phyloP scores from a whole-genome alignment of 2,888 invertebrate species.

The Tetranychus truncatus region DNA sequence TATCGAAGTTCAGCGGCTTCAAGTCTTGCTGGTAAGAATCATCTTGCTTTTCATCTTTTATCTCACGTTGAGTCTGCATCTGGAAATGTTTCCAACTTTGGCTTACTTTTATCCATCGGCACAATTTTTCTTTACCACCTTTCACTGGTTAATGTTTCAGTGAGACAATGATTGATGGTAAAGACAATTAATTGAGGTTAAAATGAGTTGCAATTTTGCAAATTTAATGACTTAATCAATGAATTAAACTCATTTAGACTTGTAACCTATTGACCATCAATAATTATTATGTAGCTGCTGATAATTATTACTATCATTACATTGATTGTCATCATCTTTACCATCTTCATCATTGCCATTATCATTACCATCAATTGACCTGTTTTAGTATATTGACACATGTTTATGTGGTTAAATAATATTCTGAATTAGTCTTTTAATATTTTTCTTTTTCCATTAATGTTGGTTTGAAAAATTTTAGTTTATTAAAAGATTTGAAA shows the following conservation, averaged over 20 bases:
- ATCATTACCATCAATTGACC: background rate
- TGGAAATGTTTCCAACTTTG: background rate
- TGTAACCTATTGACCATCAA: constrained; percentile 5
- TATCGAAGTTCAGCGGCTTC: constrained; percentile 42
- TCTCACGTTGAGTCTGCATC: background rate
- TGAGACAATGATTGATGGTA: background rate
- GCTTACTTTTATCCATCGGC: too few relatives aligned
- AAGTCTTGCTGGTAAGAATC: constrained; percentile 18
- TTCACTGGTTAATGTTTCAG: background rate
- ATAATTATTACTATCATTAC: background rate
- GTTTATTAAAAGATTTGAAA: background rate
- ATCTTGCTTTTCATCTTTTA: background rate
- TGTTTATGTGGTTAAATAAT: background rate
- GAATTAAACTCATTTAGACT: background rate
- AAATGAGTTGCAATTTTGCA: background rate
- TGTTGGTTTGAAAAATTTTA: background rate
- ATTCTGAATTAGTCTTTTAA: too few relatives aligned
- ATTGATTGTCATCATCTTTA: background rate
- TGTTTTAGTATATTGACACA: background rate
- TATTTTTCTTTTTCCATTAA: background rate
- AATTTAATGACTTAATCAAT: background rate
- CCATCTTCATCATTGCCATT: background rate
- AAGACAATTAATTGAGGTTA: background rate
- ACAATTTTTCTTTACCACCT: too few relatives aligned
- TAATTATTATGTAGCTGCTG: background rate